Evolutionary conservation across 2,888 invertebrate genomes (phyloP).

Genomic region (Gonocerus acuteangulatus): DNA sequence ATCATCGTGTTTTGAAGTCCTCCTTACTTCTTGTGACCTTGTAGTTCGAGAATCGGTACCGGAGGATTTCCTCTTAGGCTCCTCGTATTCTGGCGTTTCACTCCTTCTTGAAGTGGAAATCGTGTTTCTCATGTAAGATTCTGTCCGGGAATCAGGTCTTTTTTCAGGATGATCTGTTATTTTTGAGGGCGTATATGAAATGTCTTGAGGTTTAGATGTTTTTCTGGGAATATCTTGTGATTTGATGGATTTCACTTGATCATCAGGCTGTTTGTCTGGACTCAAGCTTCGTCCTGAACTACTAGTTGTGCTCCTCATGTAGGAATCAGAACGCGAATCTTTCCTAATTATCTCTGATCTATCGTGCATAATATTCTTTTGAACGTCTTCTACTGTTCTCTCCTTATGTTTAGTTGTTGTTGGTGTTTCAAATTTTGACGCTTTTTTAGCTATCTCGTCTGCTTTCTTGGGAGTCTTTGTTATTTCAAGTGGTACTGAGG

Average conservation of each 20-base stretch:
- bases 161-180: not conserved
- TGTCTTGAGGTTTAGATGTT: not conserved
- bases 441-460: conserved; percentile 5
- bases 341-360: too few species aligned
- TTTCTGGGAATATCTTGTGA: not conserved
- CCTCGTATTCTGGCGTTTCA: not conserved
- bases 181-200: not conserved
- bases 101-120: not conserved
- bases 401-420: too few species aligned
- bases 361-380: too few species aligned
- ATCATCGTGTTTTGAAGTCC: too few species aligned
- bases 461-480: not conserved
- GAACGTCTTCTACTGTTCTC: too few species aligned
- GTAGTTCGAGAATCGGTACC: not conserved
- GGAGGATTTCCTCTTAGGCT: not conserved
- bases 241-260: not conserved
- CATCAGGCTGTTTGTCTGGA: conserved; percentile 25
- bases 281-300: conserved; percentile 25
- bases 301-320: conserved; percentile 24
- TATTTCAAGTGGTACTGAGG: conserved; percentile 6
- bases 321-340: conserved; percentile 1
- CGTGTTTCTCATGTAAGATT: conserved; percentile 19
- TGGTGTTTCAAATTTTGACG: conserved; percentile 3
- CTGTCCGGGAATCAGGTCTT: conserved; percentile 3
- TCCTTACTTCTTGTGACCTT: not conserved